Conservation (phyloP, 2,888 invertebrate genomes). For the Peribatodes rhomboidaria region DNA sequence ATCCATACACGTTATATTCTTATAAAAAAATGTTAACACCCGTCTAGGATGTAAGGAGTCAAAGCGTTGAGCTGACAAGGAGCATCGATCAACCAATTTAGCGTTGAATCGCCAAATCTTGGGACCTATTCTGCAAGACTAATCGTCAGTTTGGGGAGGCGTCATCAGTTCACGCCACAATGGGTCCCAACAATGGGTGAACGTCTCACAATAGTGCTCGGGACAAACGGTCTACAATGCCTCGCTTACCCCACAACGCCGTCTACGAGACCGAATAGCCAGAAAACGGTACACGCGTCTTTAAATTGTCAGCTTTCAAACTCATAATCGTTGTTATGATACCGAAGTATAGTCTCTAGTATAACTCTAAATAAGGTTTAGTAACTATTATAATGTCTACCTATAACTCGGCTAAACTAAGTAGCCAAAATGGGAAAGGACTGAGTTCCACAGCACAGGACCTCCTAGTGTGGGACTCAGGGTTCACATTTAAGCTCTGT, state of each 20-base stretch:
- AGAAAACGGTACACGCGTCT: constrained; percentile 2
- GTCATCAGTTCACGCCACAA: constrained; percentile 80
- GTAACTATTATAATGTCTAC: too few species aligned
- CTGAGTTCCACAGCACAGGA: too few species aligned
- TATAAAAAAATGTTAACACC: not conserved
- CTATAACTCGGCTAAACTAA: too few species aligned
- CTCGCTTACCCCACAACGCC: constrained; percentile 68
- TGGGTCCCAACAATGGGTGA: constrained; percentile 69
- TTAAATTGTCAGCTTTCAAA: too few species aligned
- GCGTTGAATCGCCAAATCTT: constrained; percentile 43
- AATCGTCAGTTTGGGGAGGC: constrained; percentile 73
- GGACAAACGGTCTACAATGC: constrained; percentile 56
- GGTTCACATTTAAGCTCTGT: too few species aligned
- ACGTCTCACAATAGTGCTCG: constrained; percentile 61
- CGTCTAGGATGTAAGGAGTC: constrained; percentile 16
- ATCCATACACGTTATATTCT: not conserved
- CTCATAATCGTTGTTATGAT: too few species aligned
- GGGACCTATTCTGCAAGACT: constrained; percentile 63
- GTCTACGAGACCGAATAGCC: constrained; percentile 6
- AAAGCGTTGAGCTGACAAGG: constrained; percentile 28
- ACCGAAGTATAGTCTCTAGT: too few species aligned
- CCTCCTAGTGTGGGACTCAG: too few species aligned
- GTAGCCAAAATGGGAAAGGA: too few species aligned
- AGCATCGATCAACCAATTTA: constrained; percentile 36
- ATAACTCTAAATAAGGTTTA: too few species aligned